Percentiles rank a stretch among this genome's conserved stretches.
Conservation (phyloP, 2,888 invertebrate species). For the Halocaridina rubra region DNA sequence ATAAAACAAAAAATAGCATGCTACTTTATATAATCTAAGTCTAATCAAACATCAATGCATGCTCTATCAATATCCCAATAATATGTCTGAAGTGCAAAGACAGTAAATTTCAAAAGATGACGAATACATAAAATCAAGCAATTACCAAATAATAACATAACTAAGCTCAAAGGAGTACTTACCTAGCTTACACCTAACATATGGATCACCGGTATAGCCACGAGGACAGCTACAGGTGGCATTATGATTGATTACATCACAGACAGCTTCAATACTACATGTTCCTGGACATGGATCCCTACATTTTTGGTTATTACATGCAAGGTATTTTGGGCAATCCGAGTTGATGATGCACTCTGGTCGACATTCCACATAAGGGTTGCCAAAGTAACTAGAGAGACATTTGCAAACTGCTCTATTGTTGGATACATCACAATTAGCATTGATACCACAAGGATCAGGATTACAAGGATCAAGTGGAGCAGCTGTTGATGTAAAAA, state of each 20-base stretch:
- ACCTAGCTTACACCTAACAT: constrained; percentile 58
- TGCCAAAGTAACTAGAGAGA: constrained; percentile 68
- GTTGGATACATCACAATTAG: constrained; percentile 67
- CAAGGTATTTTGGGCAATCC: constrained; percentile 71
- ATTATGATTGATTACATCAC: constrained; percentile 79
- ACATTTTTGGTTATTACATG: constrained; percentile 81
- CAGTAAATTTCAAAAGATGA: no score
- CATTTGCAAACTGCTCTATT: constrained; percentile 86
- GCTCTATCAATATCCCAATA: no score
- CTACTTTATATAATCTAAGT: no score
- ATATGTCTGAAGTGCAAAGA: no score
- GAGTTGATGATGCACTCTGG: constrained; percentile 73
- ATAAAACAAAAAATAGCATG: no score
- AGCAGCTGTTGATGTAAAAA: no score
- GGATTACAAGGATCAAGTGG: constrained; percentile 62
- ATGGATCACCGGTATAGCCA: constrained; percentile 72
- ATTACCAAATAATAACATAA: not conserved
- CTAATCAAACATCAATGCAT: no score
- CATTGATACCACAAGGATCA: constrained; percentile 65
- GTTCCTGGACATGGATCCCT: constrained; percentile 77
- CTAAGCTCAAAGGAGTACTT: constrained; percentile 42
- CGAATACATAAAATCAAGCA: no score
- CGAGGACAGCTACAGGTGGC: constrained; percentile 79
- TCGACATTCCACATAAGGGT: constrained; percentile 73
- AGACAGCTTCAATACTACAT: constrained; percentile 78